Conservation (phyloP, 2,888 invertebrate species). For the Pardosa pseudoannulata region DNA sequence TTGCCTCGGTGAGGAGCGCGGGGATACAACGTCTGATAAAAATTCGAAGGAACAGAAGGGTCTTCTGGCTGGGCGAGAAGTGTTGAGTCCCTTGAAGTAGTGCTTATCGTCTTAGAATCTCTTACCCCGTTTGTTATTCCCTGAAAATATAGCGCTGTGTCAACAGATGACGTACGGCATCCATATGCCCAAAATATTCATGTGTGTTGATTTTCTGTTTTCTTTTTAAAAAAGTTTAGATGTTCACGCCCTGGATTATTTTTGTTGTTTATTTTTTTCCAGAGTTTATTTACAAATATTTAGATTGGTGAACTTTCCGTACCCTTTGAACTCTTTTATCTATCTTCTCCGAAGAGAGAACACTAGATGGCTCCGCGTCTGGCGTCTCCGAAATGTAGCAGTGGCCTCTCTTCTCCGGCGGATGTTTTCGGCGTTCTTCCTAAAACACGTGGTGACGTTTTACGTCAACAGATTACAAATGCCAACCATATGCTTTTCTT, state of each 20-base stretch:
- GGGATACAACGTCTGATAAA: no score
- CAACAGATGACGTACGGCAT: neutral
- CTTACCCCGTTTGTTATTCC: no score
- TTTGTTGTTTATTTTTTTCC: neutral
- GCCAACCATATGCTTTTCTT: conserved; percentile 58
- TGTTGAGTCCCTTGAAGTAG: no score
- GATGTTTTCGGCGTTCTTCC: conserved; percentile 29
- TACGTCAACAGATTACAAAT: conserved; percentile 67
- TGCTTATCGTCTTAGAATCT: no score
- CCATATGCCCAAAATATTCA: neutral
- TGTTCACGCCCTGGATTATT: no score
- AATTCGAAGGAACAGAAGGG: no score
- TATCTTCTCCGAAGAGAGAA: neutral
- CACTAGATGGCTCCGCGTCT: neutral
- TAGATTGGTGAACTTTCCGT: neutral
- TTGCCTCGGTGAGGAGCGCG: no score
- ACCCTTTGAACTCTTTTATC: conserved; percentile 18
- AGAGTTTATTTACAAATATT: neutral
- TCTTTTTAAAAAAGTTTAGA: no score
- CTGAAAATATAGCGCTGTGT: neutral
- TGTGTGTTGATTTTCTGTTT: neutral
- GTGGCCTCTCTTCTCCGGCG: neutral
- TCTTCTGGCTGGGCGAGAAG: no score
- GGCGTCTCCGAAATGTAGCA: neutral
- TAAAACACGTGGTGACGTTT: conserved; percentile 60